These are phyloP conservation scores for Sarcophaga carnaria DNA, from an alignment of 2,888 invertebrate species.

Conservation along the genomic window DNA sequence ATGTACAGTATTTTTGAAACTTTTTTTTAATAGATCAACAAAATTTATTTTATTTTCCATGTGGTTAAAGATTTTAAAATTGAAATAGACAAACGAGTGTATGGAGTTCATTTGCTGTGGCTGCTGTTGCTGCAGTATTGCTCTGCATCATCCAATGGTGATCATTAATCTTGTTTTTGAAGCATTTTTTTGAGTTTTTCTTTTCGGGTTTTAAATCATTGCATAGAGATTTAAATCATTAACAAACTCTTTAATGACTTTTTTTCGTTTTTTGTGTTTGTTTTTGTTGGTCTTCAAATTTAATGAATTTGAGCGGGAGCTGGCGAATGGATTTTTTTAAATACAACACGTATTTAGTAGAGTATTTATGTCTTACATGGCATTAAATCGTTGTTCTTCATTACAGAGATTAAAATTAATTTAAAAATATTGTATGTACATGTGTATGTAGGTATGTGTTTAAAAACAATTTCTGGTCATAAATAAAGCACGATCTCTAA, in stretches of 20 bases:
- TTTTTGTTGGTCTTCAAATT: not conserved
- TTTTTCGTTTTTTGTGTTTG: not conserved
- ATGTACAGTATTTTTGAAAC: not conserved
- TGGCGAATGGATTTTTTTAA: not conserved
- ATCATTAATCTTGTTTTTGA: conserved; percentile 46
- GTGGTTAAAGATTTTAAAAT: not conserved
- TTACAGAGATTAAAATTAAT: too few relatives aligned
- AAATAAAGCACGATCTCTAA: too few relatives aligned
- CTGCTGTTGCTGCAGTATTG: not conserved
- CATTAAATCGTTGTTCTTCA: too few relatives aligned
- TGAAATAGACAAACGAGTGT: not conserved
- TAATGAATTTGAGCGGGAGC: not conserved
- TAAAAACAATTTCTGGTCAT: too few relatives aligned
- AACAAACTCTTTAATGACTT: conserved; percentile 35
- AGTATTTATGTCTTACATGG: too few relatives aligned
- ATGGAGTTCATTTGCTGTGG: too few relatives aligned
- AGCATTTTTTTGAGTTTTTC: conserved; percentile 15
- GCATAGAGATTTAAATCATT: conserved; percentile 42
- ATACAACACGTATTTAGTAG: not conserved
- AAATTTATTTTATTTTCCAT: conserved; percentile 7
- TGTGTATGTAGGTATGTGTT: too few relatives aligned
- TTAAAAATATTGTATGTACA: too few relatives aligned
- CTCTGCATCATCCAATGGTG: not conserved
- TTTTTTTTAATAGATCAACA: conserved; percentile 13
- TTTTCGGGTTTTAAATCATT: conserved; percentile 17